A percentile compares a stretch with the other conserved stretches of the same genome.
Evolutionary conservation across 2,113 vertebrate species (phyloP).

Genomic region (Neogobius melanostomus): DNA sequence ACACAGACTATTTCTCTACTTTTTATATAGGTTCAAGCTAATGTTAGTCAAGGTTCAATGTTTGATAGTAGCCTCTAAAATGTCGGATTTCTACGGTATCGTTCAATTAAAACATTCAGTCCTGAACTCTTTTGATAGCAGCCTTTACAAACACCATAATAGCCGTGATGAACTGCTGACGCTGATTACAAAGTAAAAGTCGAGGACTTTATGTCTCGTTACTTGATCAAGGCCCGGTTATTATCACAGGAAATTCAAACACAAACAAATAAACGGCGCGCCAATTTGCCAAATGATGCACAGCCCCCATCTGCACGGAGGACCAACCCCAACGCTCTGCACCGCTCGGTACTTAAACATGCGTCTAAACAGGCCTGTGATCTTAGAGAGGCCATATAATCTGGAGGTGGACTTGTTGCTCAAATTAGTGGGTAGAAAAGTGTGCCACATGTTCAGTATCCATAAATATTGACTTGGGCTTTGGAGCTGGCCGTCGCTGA

Average conservation of each 20-base stretch:
- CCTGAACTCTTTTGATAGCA: no score
- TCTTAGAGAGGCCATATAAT: constrained; percentile 80
- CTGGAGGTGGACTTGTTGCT: constrained; percentile 81
- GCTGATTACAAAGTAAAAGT: constrained; percentile 35
- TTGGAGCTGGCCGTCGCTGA: constrained; percentile 84
- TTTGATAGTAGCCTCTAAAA: no score
- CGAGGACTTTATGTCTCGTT: constrained; percentile 22
- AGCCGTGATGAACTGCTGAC: constrained; percentile 14
- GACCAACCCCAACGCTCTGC: constrained; percentile 48
- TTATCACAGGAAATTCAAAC: constrained; percentile 62
- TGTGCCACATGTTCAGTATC: constrained; percentile 87
- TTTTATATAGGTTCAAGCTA: no score
- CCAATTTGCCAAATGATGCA: constrained; percentile 60
- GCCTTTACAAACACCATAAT: constrained; percentile 17
- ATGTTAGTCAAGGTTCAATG: no score
- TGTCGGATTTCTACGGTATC: no score
- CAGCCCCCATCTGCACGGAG: constrained; percentile 35
- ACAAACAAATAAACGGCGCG: constrained; percentile 62
- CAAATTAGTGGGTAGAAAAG: constrained; percentile 87
- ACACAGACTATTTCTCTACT: no score
- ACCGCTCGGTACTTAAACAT: constrained; percentile 51
- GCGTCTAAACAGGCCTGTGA: constrained; percentile 53
- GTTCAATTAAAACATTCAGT: no score
- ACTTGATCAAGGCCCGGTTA: constrained; percentile 47
- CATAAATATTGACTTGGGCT: constrained; percentile 92